Evolutionary conservation across 2,888 invertebrate species (phyloP).

Genomic region (Onchidella celtica): DNA sequence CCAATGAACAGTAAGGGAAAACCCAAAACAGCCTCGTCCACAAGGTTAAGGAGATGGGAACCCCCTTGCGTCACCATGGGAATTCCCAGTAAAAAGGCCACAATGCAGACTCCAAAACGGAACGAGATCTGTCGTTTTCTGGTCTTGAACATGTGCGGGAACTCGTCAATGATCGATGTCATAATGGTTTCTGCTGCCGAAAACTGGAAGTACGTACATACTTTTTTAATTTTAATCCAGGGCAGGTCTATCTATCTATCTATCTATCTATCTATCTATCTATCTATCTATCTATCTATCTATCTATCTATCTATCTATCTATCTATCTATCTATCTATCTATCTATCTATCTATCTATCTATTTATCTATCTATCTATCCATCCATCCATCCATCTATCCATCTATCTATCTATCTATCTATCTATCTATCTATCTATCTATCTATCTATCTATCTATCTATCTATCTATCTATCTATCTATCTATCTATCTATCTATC

Average conservation of each 20-base stretch:
- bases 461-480: not conserved
- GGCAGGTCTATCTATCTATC: not conserved
- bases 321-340: not conserved
- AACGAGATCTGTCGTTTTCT: slow-evolving; percentile 58
- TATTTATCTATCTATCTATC: not conserved
- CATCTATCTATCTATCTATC: not conserved
- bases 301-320: not conserved
- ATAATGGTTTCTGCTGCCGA: slow-evolving; percentile 82
- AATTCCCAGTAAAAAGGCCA: slow-evolving; percentile 78
- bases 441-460: not conserved
- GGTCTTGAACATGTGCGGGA: slow-evolving; percentile 78
- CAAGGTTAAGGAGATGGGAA: slow-evolving; percentile 63
- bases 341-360: not conserved
- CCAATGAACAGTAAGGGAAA: slow-evolving; percentile 64
- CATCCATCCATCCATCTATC: not conserved
- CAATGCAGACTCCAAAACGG: slow-evolving; percentile 62
- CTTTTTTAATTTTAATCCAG: not conserved
- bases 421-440: not conserved
- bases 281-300: not conserved
- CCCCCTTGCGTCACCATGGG: slow-evolving; percentile 67
- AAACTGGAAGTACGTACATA: slow-evolving; percentile 69
- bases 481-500: not conserved
- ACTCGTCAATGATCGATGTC: slow-evolving; percentile 82
- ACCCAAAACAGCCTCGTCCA: slow-evolving; percentile 64
- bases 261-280: not conserved